Conservation (phyloP, 1,140 invertebrate species). For the Dolichoris vasculosae region DNA sequence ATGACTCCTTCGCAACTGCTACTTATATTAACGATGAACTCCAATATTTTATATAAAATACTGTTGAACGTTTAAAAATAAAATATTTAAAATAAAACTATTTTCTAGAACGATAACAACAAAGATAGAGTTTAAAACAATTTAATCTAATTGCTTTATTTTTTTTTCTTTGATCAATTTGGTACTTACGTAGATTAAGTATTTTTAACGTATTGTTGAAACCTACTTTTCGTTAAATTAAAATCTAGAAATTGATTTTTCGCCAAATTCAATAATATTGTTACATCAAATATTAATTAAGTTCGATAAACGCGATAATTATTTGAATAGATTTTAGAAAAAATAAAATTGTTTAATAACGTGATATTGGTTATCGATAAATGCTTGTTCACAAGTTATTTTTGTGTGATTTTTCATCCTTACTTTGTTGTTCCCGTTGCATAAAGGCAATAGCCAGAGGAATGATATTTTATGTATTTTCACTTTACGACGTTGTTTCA, state of each 20-base stretch:
- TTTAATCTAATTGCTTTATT: not conserved
- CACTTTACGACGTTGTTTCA: conserved; percentile 48
- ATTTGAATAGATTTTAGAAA: too few species aligned
- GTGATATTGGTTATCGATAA: not conserved
- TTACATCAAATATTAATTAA: too few species aligned
- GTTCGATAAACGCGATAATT: not conserved
- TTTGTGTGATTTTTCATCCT: not conserved
- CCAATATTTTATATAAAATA: too few species aligned
- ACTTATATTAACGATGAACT: too few species aligned
- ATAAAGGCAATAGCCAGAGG: not conserved
- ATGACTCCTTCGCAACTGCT: not conserved
- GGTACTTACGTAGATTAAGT: not conserved
- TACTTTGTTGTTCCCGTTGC: not conserved
- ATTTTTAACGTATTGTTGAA: not conserved
- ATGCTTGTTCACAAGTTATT: not conserved
- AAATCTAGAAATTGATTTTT: not conserved
- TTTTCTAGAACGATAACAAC: too few species aligned
- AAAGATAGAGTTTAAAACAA: not conserved
- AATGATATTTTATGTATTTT: conserved; percentile 47
- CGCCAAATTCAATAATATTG: too few species aligned
- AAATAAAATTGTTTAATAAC: not conserved
- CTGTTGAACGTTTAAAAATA: too few species aligned
- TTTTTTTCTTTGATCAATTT: not conserved
- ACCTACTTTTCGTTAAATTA: not conserved
- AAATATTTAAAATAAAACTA: too few species aligned